phyloP scores from a whole-genome alignment of 2,797 vertebrate species.

The Valencia hispanica region DNA sequence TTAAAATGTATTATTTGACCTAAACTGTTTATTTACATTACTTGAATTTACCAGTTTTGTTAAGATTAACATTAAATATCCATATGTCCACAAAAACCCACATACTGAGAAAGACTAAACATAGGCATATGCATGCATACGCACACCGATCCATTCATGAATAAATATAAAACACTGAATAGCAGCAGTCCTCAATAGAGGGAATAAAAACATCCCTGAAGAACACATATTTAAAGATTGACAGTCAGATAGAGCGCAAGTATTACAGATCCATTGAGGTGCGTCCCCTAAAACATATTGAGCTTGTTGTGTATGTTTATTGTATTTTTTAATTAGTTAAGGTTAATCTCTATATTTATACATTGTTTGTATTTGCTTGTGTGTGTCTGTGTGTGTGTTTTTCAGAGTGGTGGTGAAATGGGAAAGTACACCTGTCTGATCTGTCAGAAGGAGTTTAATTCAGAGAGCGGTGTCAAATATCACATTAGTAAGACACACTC shows the following conservation, averaged over 20 bases:
- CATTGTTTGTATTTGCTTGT: constrained; percentile 1
- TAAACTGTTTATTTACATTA: not conserved
- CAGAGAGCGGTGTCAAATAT: constrained; percentile 97
- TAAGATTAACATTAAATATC: not conserved
- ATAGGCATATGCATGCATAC: not conserved
- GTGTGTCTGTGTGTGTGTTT: constrained; percentile 43
- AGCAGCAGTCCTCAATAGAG: not conserved
- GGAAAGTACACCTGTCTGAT: constrained; percentile 95
- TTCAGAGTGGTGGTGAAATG: constrained; percentile 89
- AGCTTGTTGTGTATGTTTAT: not conserved
- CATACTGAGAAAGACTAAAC: not conserved
- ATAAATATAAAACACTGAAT: not conserved
- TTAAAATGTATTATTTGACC: not conserved
- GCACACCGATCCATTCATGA: not conserved
- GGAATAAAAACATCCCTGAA: not conserved
- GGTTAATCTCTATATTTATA: not conserved
- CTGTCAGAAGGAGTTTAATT: constrained; percentile 98
- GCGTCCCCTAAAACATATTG: not conserved
- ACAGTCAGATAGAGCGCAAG: not conserved
- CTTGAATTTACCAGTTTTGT: not conserved
- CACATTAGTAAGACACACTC: constrained; percentile 97
- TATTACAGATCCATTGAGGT: not conserved
- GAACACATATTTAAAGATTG: not conserved
- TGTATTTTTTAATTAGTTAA: not conserved
- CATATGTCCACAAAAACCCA: not conserved